Percentiles rank a stretch among this genome's conserved stretches.
phyloP scores from a whole-genome alignment of 2,113 vertebrate species.

The Brachypodius melanocephalos region DNA sequence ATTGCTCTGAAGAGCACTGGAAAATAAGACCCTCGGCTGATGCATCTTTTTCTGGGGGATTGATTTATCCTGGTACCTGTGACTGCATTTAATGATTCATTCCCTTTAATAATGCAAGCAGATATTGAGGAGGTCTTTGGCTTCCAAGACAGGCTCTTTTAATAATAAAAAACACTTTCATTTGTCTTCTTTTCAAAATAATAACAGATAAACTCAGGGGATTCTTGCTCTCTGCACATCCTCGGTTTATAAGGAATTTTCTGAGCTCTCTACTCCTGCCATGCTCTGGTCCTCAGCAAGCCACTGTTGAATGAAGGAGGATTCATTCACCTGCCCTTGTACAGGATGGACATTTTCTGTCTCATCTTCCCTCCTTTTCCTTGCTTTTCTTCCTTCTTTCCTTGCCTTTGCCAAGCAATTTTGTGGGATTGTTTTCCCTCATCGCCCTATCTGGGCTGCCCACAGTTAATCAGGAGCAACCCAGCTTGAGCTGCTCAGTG shows the following conservation, averaged over 20 bases:
- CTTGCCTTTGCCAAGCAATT: not conserved
- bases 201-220: not conserved
- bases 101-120: conserved; percentile 30
- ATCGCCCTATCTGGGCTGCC: not conserved
- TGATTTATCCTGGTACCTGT: not conserved
- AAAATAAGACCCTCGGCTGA: not conserved
- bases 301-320: not conserved
- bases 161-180: not conserved
- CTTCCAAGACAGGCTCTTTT: not conserved
- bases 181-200: conserved; percentile 15
- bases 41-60: not conserved
- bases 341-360: not conserved
- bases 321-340: not conserved
- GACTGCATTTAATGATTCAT: conserved; percentile 23
- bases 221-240: not conserved
- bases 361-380: not conserved
- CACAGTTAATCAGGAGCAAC: accelerated
- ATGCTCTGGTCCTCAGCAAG: accelerated
- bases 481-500: not conserved
- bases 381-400: not conserved
- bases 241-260: not conserved
- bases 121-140: conserved; percentile 7
- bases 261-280: not conserved
- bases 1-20: not conserved
- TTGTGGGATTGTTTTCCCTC: not conserved